Evolutionary conservation across 2,113 vertebrate species (phyloP).

Genomic region (Notarius lentiginosus): DNA sequence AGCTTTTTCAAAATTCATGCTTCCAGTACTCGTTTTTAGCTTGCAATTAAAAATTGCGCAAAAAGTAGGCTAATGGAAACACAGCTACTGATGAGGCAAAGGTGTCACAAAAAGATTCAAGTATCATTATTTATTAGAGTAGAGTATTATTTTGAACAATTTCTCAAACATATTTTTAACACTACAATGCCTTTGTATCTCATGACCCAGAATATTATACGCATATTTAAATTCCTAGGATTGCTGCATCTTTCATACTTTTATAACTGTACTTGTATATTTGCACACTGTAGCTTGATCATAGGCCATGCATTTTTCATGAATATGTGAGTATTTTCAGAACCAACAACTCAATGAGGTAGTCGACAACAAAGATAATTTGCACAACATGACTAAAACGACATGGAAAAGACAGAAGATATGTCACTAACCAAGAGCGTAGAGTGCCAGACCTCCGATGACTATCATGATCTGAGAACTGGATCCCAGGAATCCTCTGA

Average conservation of each 20-base stretch:
- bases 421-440: conserved; percentile 76
- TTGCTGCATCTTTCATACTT: not conserved
- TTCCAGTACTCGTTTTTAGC: too few species aligned
- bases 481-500: conserved; percentile 84
- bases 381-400: not conserved
- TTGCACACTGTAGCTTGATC: not conserved
- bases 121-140: not conserved
- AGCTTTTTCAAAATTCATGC: too few species aligned
- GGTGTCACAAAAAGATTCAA: not conserved
- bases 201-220: not conserved
- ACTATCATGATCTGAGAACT: conserved; percentile 91
- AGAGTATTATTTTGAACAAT: not conserved
- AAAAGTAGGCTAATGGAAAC: too few species aligned
- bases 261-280: not conserved
- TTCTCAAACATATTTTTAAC: not conserved
- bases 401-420: not conserved
- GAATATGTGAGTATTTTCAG: not conserved
- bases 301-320: not conserved
- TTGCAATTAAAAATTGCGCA: too few species aligned
- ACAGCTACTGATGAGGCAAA: not conserved
- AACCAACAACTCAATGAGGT: not conserved
- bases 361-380: not conserved
- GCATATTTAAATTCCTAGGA: not conserved
- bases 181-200: not conserved
- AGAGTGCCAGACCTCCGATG: conserved; percentile 83